Evolutionary conservation across 2,113 vertebrate species (phyloP), one percentile per base, ranked within the genome.

Genomic region (Rhizomys pruinosus): DNA sequence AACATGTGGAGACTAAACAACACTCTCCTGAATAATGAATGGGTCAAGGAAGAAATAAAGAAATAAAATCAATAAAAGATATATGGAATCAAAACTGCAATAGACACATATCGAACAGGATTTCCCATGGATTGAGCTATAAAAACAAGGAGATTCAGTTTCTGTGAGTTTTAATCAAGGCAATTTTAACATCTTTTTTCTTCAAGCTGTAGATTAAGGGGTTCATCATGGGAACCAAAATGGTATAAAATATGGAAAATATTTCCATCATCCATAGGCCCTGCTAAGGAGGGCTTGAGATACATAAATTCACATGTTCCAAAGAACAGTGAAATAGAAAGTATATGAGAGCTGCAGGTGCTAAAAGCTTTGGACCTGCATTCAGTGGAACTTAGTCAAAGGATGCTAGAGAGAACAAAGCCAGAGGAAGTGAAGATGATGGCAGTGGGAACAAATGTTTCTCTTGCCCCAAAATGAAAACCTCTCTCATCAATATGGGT

Each of bases 121-220:
- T 52, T 17, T 72, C 37, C 20, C 17, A 8, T n/a, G 22, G 71
- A 19, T 39, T 0, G 7, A 72, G 9, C 32, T 71, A 23, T 6
- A 19, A 23, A 20, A 1, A 72, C 71, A 72, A 17, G 39, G 20
- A 32, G 17, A 71, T 71, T 47, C 5, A 17, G 12, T 34, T 55
- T 32, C 3, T 68, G 3, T 66, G 16, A 2, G 20, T 23, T 78
- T 86, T 85, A 71, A 10, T 78, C 44, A 93, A 8, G 20, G 87
- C 76, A 77, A 32, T 12, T 66, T 55, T 47, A 66, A 95, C 66
- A 84, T 96, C 92, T 84, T 68, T 84, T 7, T 91, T 91, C n/a
- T 72, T 92, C 42, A 80, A 79, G 29, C 73, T 91, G 4, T 89
- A 93, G 3, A 93, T 91, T 77, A 93, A 79, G 4, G 89, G 78